These are phyloP conservation scores for Poecilia wingei DNA, from an alignment of 2,797 vertebrate species.

Conservation along the genomic window DNA sequence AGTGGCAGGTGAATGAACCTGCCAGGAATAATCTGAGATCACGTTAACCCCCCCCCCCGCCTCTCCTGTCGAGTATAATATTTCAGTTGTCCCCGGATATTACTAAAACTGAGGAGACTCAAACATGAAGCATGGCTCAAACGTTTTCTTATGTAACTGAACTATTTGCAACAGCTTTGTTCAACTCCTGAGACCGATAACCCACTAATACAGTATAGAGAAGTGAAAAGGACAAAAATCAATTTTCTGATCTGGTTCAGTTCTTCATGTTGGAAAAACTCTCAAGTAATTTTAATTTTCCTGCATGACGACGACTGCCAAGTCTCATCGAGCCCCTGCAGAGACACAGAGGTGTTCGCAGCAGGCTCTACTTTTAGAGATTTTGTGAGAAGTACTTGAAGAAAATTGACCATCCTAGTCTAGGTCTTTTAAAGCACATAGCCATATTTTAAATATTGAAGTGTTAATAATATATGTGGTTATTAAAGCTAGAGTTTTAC, in stretches of 20 bases:
- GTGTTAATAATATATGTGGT: slow-evolving; percentile 17
- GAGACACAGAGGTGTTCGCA: slow-evolving; percentile 30
- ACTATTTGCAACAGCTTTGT: slow-evolving; percentile 90
- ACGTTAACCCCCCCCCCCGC: slow-evolving; percentile 76
- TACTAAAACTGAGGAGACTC: slow-evolving; percentile 85
- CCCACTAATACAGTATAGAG: slow-evolving; percentile 81
- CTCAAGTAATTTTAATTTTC: slow-evolving; percentile 48
- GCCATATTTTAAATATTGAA: slow-evolving; percentile 30
- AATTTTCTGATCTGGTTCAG: slow-evolving; percentile 81
- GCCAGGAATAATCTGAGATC: slow-evolving; percentile 87
- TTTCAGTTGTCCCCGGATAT: slow-evolving; percentile 80
- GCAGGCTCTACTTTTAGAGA: slow-evolving; percentile 19
- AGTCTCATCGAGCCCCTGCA: slow-evolving; percentile 39
- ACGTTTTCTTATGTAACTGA: slow-evolving; percentile 92
- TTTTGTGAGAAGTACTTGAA: slow-evolving; percentile 25
- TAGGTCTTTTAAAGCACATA: slow-evolving; percentile 33
- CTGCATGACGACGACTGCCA: slow-evolving; percentile 47
- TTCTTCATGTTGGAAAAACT: slow-evolving; percentile 71
- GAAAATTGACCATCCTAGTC: slow-evolving; percentile 18
- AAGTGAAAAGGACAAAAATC: slow-evolving; percentile 81
- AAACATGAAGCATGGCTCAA: slow-evolving; percentile 87
- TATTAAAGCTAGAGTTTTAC: slow-evolving; percentile 17
- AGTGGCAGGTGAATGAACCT: slow-evolving; percentile 92
- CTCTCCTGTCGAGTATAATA: slow-evolving; percentile 78
- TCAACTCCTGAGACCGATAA: slow-evolving; percentile 87